Base-by-base conservation (phyloP, 1,140 invertebrate genomes). In the Calephelis virginiensis region DNA sequence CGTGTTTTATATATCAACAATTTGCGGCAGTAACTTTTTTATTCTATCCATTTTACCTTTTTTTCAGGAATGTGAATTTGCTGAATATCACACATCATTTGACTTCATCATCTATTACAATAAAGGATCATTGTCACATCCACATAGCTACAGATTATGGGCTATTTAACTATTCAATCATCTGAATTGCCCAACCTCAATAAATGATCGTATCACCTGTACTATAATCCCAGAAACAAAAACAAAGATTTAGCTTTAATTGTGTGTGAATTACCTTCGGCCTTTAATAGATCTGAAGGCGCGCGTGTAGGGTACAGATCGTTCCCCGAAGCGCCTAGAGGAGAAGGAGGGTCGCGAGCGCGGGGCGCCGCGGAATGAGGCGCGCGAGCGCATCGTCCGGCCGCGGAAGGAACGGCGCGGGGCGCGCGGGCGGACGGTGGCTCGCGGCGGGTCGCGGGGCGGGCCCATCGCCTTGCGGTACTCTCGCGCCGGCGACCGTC, bases 391-490 rank as follows among this genome's bases (percentile, higher is more conserved):
- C 77, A 92, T 64, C 8, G 83, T 78, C 70, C 89, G 86, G 60
- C 91, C 91, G 70, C 91, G 88, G 83, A 90, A 91, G 7, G 88
- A 83, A 72, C 90, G 85, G 63, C 91, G 84, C 61, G 87, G 73
- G n/a, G 85, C 86, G 61, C 86, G 83, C 70, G 80, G 81, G 62
- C 83, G 76, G 67, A 73, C 61, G 9, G 74, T 48, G 60, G 75
- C 61, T 67, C 84, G 87, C 64, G 76, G 69, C 62, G 81, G 82
- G 72, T 86, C 83, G 69, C 89, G 89, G 72, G 89, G 91, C 72
- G 91, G 90, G 38, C 89, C 82, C 84, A 90, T 81, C 62, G 83
- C 74, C 83, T 92, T 91, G 82, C 90, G 89, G 81, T 89, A 92
- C 53, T 91, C 90, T 73, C 90, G 78, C 70, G 74, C 76, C 61